A percentile compares a stretch with the other conserved stretches of the same genome.
These are phyloP conservation scores for Pangasianodon hypophthalmus DNA, from an alignment of 2,113 vertebrate species.

Conservation along the genomic window DNA sequence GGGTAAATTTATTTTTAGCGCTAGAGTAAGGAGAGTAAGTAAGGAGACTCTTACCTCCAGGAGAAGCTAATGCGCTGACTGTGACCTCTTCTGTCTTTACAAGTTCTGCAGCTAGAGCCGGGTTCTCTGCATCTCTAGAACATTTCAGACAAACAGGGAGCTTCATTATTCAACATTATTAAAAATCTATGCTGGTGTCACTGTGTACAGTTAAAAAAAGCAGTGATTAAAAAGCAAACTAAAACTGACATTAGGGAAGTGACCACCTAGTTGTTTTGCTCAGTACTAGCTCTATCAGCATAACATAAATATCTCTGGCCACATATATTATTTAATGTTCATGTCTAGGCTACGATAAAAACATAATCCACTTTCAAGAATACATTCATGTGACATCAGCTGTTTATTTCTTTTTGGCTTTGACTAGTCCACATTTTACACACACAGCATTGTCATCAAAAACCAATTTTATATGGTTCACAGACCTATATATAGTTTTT, in stretches of 20 bases:
- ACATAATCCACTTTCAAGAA: neutral
- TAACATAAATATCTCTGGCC: neutral
- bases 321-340: too few relatives aligned
- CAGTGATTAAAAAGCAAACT: neutral
- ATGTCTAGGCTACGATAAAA: neutral
- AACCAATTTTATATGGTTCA: neutral
- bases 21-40: neutral
- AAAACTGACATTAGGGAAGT: neutral
- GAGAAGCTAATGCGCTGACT: conserved; percentile 46
- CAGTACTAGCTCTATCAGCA: neutral
- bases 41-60: conserved; percentile 63
- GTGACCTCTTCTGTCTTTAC: conserved; percentile 30
- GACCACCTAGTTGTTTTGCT: neutral
- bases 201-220: conserved; percentile 16
- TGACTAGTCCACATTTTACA: neutral
- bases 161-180: conserved; percentile 18
- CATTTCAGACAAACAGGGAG: conserved; percentile 37
- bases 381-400: neutral
- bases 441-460: neutral
- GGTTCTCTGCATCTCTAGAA: conserved; percentile 49
- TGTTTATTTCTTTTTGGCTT: neutral
- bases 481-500: neutral
- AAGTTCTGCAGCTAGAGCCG: neutral
- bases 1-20: neutral
- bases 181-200: neutral